Conservation (phyloP, 2,113 vertebrate genomes). For the Antigone vipio region DNA sequence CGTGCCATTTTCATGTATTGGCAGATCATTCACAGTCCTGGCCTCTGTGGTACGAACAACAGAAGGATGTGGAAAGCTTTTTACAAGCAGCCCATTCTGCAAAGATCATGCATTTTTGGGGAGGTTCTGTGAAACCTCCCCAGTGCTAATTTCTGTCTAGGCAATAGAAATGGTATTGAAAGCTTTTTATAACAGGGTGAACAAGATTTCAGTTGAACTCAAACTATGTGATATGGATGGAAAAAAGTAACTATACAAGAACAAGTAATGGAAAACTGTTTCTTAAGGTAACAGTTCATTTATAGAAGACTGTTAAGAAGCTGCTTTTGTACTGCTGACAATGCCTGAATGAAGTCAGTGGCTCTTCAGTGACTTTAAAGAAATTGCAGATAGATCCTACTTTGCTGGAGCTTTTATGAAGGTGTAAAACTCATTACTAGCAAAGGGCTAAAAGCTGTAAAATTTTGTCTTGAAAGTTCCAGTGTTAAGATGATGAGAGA, state of each 20-base stretch:
- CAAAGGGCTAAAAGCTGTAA: not conserved
- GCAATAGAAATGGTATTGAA: not conserved
- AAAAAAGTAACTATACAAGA: not conserved
- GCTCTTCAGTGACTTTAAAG: not conserved
- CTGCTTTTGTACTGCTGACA: constrained; percentile 37
- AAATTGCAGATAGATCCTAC: not conserved
- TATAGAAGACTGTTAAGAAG: not conserved
- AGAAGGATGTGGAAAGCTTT: not conserved
- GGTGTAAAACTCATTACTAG: constrained; percentile 7
- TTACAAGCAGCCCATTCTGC: not conserved
- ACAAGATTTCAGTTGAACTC: not conserved
- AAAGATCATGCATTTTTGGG: not conserved
- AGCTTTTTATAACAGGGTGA: not conserved
- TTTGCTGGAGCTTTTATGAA: not conserved
- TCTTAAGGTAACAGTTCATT: constrained; percentile 7
- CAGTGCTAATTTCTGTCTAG: not conserved
- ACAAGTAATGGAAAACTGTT: not conserved
- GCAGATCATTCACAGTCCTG: not conserved
- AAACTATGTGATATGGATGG: not conserved
- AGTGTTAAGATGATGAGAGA: not conserved
- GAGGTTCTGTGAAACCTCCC: not conserved
- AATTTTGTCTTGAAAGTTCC: not conserved
- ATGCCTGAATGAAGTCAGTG: not conserved
- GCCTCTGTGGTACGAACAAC: not conserved
- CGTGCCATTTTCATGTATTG: not conserved